Evolutionary conservation across 2,113 vertebrate species (phyloP).

Genomic region (Centropus unirufus): DNA sequence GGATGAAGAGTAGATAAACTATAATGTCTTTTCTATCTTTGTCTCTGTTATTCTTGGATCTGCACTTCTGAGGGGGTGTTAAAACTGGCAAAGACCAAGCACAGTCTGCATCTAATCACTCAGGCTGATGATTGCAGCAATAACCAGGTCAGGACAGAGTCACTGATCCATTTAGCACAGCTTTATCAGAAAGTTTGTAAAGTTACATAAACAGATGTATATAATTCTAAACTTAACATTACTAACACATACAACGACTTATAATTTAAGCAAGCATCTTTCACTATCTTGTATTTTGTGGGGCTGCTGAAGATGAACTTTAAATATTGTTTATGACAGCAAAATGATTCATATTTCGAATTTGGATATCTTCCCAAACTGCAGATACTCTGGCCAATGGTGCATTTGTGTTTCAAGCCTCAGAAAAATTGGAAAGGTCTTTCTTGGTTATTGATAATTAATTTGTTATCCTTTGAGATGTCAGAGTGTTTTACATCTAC

Average conservation of each 20-base stretch:
- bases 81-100: not conserved
- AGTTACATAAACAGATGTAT: slow-evolving; percentile 46
- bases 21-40: not conserved
- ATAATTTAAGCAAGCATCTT: slow-evolving; percentile 7
- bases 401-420: not conserved
- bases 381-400: not conserved
- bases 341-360: slow-evolving; percentile 24
- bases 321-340: not conserved
- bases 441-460: not conserved
- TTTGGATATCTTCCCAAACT: slow-evolving; percentile 31
- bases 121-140: slow-evolving; percentile 15
- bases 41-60: not conserved
- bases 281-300: slow-evolving; percentile 38
- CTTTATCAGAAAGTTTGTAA: slow-evolving; percentile 41
- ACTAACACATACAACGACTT: slow-evolving; percentile 16
- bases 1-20: not conserved
- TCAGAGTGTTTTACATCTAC: not conserved
- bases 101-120: not conserved
- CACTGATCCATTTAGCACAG: not conserved
- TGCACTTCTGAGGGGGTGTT: not conserved
- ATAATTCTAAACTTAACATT: not conserved
- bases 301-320: slow-evolving; percentile 1
- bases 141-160: slow-evolving; percentile 12
- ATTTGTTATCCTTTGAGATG: not conserved
- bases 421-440: not conserved